phyloP scores from a whole-genome alignment of 2,113 vertebrate genomes.

The Caranx melampygus region DNA sequence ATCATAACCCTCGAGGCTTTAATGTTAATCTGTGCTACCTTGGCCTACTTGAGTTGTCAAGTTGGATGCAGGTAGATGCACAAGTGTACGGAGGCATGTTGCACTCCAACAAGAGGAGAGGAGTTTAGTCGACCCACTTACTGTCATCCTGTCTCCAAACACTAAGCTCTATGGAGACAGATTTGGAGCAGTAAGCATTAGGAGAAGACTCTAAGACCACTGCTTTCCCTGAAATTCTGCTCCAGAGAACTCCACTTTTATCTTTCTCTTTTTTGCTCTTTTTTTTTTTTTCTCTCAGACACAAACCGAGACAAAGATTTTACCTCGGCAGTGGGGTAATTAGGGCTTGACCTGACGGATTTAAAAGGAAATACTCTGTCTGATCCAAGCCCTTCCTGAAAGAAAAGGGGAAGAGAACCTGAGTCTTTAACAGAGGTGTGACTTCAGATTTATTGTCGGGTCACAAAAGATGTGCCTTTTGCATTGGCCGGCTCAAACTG shows the following conservation, averaged over 20 bases:
- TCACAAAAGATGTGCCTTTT: slow-evolving; percentile 2
- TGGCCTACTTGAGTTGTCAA: slow-evolving; percentile 44
- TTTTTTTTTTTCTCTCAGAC: background rate
- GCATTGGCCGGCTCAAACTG: slow-evolving; percentile 21
- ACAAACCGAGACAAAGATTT: slow-evolving; percentile 42
- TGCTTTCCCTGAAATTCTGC: slow-evolving; percentile 45
- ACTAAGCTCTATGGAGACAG: slow-evolving; percentile 56
- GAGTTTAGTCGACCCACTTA: slow-evolving; percentile 68
- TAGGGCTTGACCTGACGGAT: slow-evolving; percentile 37
- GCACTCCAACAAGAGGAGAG: slow-evolving; percentile 42
- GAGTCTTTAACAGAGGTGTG: background rate
- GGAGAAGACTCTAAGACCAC: slow-evolving; percentile 39
- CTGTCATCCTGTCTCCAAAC: slow-evolving; percentile 56
- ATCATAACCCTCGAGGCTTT: slow-evolving; percentile 22
- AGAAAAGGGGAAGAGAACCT: background rate
- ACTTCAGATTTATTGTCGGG: background rate
- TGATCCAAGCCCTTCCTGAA: slow-evolving; percentile 12
- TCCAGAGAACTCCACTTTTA: slow-evolving; percentile 36
- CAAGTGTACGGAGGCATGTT: slow-evolving; percentile 38
- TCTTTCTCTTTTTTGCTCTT: background rate
- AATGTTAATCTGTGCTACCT: slow-evolving; percentile 41
- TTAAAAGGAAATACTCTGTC: slow-evolving; percentile 19
- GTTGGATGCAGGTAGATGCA: slow-evolving; percentile 47
- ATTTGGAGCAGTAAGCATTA: slow-evolving; percentile 60
- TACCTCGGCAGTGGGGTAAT: slow-evolving; percentile 26